These are phyloP conservation scores for Stomorhina lunata DNA, from an alignment of 2,888 invertebrate genomes.

Conservation along the genomic window DNA sequence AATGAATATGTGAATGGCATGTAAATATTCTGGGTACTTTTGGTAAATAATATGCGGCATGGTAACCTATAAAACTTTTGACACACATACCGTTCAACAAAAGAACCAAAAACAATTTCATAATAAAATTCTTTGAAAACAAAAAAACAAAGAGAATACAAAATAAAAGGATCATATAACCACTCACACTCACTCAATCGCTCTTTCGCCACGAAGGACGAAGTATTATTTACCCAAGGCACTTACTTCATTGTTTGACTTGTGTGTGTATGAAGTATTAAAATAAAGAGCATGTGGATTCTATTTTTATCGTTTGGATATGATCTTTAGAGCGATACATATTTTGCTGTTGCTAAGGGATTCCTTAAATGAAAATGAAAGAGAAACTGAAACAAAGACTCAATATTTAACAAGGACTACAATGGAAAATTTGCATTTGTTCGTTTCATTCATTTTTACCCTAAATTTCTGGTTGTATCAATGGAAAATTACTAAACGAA, in stretches of 20 bases:
- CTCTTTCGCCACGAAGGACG: constrained; percentile 35
- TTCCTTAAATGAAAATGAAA: constrained; percentile 7
- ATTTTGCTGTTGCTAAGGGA: constrained; percentile 61
- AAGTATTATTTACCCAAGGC: background rate
- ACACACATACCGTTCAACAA: constrained; percentile 42
- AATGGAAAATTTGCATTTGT: constrained; percentile 48
- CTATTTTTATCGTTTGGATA: background rate
- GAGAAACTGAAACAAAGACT: constrained; percentile 1
- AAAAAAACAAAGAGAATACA: background rate
- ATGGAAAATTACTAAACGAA: constrained; percentile 46
- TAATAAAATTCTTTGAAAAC: constrained; percentile 38
- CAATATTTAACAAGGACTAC: background rate
- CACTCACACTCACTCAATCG: constrained; percentile 11
- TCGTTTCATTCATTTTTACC: constrained; percentile 33
- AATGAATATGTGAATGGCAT: background rate
- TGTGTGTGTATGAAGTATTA: constrained; percentile 16
- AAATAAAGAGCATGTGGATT: constrained; percentile 24
- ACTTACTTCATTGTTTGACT: constrained; percentile 13
- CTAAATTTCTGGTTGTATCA: constrained; percentile 20
- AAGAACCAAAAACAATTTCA: constrained; percentile 4
- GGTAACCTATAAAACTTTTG: constrained; percentile 62
- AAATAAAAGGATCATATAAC: constrained; percentile 30
- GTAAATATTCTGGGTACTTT: too few species aligned
- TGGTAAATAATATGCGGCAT: constrained; percentile 55
- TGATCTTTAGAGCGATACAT: constrained; percentile 20